phyloP scores from a whole-genome alignment of 2,113 vertebrate genomes.

The Leptosomus discolor region DNA sequence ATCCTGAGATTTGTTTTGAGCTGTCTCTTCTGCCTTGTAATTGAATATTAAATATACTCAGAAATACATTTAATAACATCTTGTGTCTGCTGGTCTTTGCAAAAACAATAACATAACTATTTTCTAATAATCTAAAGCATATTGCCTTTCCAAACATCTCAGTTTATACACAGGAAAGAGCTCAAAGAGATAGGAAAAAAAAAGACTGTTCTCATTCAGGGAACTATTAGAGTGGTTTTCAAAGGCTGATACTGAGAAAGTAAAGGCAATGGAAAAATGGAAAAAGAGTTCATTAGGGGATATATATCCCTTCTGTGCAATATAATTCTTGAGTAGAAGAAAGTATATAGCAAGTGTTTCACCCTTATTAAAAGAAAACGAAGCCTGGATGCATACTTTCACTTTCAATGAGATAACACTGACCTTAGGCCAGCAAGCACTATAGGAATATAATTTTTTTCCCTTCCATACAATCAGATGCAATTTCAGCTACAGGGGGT shows the following conservation, averaged over 20 bases:
- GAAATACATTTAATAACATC: constrained; percentile 28
- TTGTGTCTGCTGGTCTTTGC: not conserved
- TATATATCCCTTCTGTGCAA: constrained; percentile 49
- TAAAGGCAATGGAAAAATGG: constrained; percentile 35
- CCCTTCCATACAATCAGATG: not conserved
- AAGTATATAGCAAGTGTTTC: not conserved
- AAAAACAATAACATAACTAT: constrained; percentile 13
- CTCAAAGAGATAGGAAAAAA: not conserved
- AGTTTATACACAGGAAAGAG: not conserved
- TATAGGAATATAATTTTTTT: not conserved
- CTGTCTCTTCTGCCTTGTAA: not conserved
- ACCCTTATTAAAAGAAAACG: constrained; percentile 22
- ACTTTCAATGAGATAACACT: constrained; percentile 27
- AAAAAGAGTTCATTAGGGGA: constrained; percentile 54
- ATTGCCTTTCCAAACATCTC: constrained; percentile 31
- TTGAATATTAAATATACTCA: constrained; percentile 12
- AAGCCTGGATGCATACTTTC: constrained; percentile 43
- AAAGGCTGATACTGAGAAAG: constrained; percentile 30
- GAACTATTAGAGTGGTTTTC: constrained; percentile 19
- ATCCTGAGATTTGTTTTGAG: not conserved
- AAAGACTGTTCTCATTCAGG: not conserved
- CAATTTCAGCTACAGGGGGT: not conserved
- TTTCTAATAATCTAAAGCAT: constrained; percentile 32
- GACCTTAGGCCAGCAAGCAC: not conserved
- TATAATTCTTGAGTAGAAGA: constrained; percentile 40